Evolutionary conservation across 1,140 invertebrate genomes (phyloP), one percentile per base, ranked within the genome.

Genomic region (Leptopilina clavipes): DNA sequence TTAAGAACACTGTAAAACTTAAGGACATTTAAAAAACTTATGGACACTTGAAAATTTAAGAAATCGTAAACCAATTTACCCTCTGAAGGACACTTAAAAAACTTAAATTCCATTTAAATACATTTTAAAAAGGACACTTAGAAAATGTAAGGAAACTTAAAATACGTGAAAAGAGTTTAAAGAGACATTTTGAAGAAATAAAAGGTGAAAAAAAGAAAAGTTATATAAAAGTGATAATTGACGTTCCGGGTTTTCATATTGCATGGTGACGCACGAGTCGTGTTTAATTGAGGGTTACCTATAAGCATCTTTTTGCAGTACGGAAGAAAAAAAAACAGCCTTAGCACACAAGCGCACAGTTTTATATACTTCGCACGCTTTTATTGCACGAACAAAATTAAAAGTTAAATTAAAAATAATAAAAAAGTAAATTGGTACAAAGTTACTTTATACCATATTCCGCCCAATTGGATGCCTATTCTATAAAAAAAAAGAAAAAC

Each of bases 381-480:
- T 59, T 65, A 52, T 74, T 56, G 52, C 52, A 74, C 72, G 25
- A 56, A 43, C 56, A 31, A 19, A 74, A 56, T 19, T 12, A 45
- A 22, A 45, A 45, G 45, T 52, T 40, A 40, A 40, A 40, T 9
- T 40, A 40, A 40, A 40, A 40, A 1, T 7, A 8, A 40, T 31
- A 40, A 40, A 40, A 40, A 7, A 31, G 59, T 72, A 73, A 73
- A 54, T 31, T 73, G 25, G 71, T 48, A 73, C 70, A 74, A 74
- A 73, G 3, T 71, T 31, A 76, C 76, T 76, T 31, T 81, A 54
- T n/a, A n/a, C 75, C 72, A 75, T 10, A 81, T 77, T 79, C 77
- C 80, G 77, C 80, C 77, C 80, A 81, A 70, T 45, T 44, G 72
- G 56, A 71, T 73, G 76, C 72, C 72, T 76, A 71, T 56, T 73